Evolutionary conservation across 2,797 vertebrate genomes (phyloP), one percentile per base, ranked within the genome.

Genomic region (Molossus molossus): DNA sequence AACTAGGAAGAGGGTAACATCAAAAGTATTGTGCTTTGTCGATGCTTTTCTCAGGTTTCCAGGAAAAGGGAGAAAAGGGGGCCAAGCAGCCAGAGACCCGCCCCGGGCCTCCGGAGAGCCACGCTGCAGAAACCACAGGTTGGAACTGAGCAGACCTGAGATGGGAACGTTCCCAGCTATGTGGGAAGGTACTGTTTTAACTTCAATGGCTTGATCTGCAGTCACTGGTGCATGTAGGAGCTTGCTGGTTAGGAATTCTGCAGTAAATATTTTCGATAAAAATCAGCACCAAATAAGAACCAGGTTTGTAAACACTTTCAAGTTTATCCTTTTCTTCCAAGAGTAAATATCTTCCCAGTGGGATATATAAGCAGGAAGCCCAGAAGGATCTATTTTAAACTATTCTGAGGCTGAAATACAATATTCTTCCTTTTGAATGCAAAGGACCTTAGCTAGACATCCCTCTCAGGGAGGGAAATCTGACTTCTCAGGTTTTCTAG

Each of bases 181-280:
- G 40, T 58, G 79, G 86, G 64, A 62, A 86, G 20, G 33, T 27
- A 50, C 2, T 27, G 33, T 23, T 82, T 76, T 81, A 75, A 75
- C 20, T 15, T 64, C 73, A 27, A 3, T 58, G 37, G 11, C 73
- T 96, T 80, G 45, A 87, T 95, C 87, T 86, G 53, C 14, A 60
- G 48, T 81, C 77, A 60, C 77, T 69, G 89, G 33, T 80, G 70
- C 75, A 77, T n/a, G 53, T 8, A 82, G 82, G 55, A 81, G 45
- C n/a, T 64, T 48, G 27, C 1, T 75, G 73, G 27, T 40, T 37
- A 76, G 62, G 72, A 93, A 95, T 87, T 86, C 76, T 79, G 48
- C 81, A 77, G 53, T 88, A 20, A 57, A 58, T 65, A 81, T 79
- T 95, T 96, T 86, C 88, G 20, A 96, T 83, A 81, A 90, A 96